A percentile compares a stretch with the other conserved stretches of the same genome.
These are phyloP conservation scores for Ladona fulva DNA, from an alignment of 1,140 invertebrate species.

Conservation along the genomic window DNA sequence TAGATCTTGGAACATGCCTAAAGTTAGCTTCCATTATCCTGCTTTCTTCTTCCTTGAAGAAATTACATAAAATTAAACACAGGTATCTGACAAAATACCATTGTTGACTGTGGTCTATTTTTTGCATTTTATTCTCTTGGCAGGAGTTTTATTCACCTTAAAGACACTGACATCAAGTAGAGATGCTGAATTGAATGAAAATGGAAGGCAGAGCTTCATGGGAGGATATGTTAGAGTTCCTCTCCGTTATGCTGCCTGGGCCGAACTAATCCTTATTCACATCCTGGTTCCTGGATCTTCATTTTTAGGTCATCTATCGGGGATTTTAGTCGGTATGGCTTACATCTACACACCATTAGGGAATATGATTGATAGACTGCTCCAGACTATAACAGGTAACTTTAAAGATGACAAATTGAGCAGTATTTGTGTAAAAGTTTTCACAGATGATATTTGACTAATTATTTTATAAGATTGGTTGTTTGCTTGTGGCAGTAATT, in stretches of 20 bases:
- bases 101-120: too few relatives aligned
- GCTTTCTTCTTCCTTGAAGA: too few relatives aligned
- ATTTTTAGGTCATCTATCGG: conserved; percentile 56
- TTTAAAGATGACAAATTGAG: neutral
- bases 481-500: too few relatives aligned
- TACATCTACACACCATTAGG: conserved; percentile 54
- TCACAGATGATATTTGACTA: too few relatives aligned
- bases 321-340: conserved; percentile 55
- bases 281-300: conserved; percentile 51
- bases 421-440: too few relatives aligned
- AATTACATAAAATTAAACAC: too few relatives aligned
- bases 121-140: neutral
- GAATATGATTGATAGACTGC: conserved; percentile 39
- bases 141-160: conserved; percentile 50
- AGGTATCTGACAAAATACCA: too few relatives aligned
- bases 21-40: too few relatives aligned
- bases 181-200: conserved; percentile 34
- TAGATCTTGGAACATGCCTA: too few relatives aligned
- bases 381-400: conserved; percentile 34
- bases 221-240: conserved; percentile 43
- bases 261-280: conserved; percentile 57
- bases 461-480: too few relatives aligned
- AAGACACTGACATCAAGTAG: conserved; percentile 52
- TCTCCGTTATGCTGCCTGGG: conserved; percentile 52
- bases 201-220: conserved; percentile 37